Evolutionary conservation across 2,888 invertebrate genomes (phyloP), one percentile per base, ranked within the genome.

Genomic region (Lymantria dispar): DNA sequence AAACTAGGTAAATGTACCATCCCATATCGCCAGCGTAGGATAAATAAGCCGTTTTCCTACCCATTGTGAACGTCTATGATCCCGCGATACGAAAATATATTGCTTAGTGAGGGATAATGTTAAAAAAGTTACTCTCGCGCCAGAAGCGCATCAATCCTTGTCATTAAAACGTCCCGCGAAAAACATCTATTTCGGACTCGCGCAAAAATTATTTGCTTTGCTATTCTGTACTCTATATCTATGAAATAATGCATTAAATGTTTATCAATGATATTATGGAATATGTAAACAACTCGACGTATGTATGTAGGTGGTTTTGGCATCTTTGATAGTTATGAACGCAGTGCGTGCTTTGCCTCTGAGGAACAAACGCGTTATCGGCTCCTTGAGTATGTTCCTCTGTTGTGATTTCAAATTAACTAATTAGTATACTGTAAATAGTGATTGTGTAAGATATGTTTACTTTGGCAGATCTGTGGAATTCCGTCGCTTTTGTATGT

Each of bases 401-500:
- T 46, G 49, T 59, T 47, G 52, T 53, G 52, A 51, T 57, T 58
- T 43, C 8, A 45, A 52, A 60, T 56, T 37, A 36, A 7, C 8
- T 42, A 11, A 42, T 42, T 29, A n/a, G 3, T 3, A 8, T n/a
- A 29, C 9, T 42, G 30, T 42, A 29, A 42, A 8, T 29, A 42
- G 70, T 64, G 59, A 45, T 51, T 58, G 48, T 58, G 48, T 53
- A 41, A 47, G 42, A 69, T 40, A 42, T 66, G 64, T 66, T 67
- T 62, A 67, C 54, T n/a, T 70, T 61, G 61, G 57, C 54, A 58
- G 64, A 69, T 58, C 57, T 58, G 41, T 70, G 67, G 70, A 70
- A 70, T 67, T 58, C 58, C 57, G 40, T 64, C 48, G 70, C 68
- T 63, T 66, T 67, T 67, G 70, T 62, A 68, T 65, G 66, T 65